Base-by-base conservation (phyloP, 2,797 vertebrate species). In the Dipus sagitta region DNA sequence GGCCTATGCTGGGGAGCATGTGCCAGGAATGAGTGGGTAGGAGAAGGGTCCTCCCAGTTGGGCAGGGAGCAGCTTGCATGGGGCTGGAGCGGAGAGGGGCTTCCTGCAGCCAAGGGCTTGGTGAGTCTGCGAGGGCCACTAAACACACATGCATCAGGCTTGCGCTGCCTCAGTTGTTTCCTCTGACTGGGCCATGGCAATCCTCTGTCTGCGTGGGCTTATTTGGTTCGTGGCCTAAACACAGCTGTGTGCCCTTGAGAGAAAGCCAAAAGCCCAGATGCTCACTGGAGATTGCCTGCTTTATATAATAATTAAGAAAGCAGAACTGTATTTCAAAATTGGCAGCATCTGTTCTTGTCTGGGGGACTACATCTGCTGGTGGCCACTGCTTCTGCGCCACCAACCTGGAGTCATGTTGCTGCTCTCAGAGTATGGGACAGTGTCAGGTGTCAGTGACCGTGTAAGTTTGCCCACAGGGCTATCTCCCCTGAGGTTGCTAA, bases 241-340 rank as follows among this genome's bases (percentile, higher is more conserved):
- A 78, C 34, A 95, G 90, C 64, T 65, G 26, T 52, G 3, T 71
- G 17, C 65, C 88, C 70, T 62, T 18, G 15, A 58, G 68, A 88
- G 79, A 64, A 81, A 34, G 79, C 68, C 71, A 26, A 74, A 58
- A 71, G 52, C 76, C 24, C 62, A 72, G 18, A 58, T 2, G 17
- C 52, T 87, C 26, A 0, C 24, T 81, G 86, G 68, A 86, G 34
- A 81, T 47, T 24, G 78, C n/a, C 18, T 64, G 14, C 72, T 93
- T 42, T 78, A 62, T 42, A 23, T 86, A 70, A 77, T 68, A 88
- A 94, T 84, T 92, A 71, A 92, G 65, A 91, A 84, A 89, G 38
- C 26, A 86, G 86, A 72, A 34, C 58, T 74, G 1, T 95, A 38
- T 32, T 93, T 86, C 67, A 76, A 52, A 90, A 68, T n/a, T 21